phyloP scores from a whole-genome alignment of 2,888 invertebrate species.

The Caenorhabditis auriculariae region DNA sequence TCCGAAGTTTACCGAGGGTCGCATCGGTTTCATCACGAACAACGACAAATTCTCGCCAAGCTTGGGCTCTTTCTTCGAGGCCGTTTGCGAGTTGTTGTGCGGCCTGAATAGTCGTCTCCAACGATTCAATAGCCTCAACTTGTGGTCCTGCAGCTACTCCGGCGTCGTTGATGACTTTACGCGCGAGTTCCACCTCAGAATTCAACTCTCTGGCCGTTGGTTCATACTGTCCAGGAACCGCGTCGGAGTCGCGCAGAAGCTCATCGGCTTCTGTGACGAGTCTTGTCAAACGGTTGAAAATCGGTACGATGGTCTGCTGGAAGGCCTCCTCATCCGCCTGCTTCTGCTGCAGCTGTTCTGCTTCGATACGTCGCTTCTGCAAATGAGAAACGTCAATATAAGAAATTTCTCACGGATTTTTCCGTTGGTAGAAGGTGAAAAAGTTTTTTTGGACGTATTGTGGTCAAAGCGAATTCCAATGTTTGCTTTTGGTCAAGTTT shows the following conservation, averaged over 20 bases:
- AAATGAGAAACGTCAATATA: slow-evolving; percentile 6
- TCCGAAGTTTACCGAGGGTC: slow-evolving; percentile 24
- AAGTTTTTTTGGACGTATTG: too few species aligned
- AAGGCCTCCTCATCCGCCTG: slow-evolving; percentile 14
- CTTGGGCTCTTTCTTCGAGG: slow-evolving; percentile 21
- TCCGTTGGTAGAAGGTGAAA: too few species aligned
- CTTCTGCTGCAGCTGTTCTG: slow-evolving; percentile 19
- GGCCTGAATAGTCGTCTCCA: slow-evolving; percentile 9
- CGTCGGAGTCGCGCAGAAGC: slow-evolving; percentile 25
- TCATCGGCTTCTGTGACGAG: slow-evolving; percentile 22
- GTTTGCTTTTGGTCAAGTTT: too few species aligned
- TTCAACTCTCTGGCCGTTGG: slow-evolving; percentile 21
- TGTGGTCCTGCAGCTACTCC: not conserved
- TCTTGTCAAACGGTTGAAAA: slow-evolving; percentile 13
- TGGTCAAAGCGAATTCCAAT: too few species aligned
- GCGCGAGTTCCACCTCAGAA: slow-evolving; percentile 12
- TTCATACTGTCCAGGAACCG: slow-evolving; percentile 21
- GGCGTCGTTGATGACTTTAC: slow-evolving; percentile 14
- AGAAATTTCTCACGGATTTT: too few species aligned
- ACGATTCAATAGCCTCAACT: slow-evolving; percentile 6
- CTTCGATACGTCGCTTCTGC: slow-evolving; percentile 25
- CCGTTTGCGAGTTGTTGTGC: slow-evolving; percentile 17
- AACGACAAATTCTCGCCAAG: slow-evolving; percentile 36
- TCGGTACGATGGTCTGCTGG: slow-evolving; percentile 12
- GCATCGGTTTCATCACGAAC: slow-evolving; percentile 31